Percentiles rank a stretch among this genome's conserved stretches.
These are phyloP conservation scores for Loris lydekkerianus DNA, from an alignment of 2,797 vertebrate genomes.

Conservation along the genomic window DNA sequence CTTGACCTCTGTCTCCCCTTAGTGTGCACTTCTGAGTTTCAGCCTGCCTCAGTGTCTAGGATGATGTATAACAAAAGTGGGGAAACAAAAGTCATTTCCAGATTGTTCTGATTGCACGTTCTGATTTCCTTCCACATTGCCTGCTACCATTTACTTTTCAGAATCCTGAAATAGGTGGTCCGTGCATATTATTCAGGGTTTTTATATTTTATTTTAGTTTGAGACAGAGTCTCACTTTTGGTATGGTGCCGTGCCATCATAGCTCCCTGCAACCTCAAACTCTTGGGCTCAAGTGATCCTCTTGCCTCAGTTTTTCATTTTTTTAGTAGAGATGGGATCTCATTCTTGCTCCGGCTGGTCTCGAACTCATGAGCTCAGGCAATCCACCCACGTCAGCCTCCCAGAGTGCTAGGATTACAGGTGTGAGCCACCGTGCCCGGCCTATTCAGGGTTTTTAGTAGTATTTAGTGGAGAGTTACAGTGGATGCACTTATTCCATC, in stretches of 20 bases:
- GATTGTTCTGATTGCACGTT: neutral
- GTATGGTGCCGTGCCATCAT: too few species aligned
- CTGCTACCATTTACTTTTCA: neutral
- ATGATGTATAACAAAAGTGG: fast-evolving
- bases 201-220: too few species aligned
- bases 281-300: too few species aligned
- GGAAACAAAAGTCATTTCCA: neutral
- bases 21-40: neutral
- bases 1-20: neutral
- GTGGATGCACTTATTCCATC: neutral
- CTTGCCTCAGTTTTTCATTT: too few species aligned
- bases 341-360: too few species aligned
- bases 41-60: neutral
- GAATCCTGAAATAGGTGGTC: neutral
- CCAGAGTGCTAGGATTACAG: too few species aligned
- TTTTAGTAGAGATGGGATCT: too few species aligned
- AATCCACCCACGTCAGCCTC: too few species aligned
- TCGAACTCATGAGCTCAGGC: too few species aligned
- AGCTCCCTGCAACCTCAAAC: too few species aligned
- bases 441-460: neutral
- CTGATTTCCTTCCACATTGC: neutral
- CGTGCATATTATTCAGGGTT: neutral
- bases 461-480: neutral
- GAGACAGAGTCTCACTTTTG: too few species aligned
- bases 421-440: too few species aligned